A percentile compares a stretch with the other conserved stretches of the same genome.
These are phyloP conservation scores for Taxidea taxus DNA, from an alignment of 2,113 vertebrate genomes.

Conservation along the genomic window DNA sequence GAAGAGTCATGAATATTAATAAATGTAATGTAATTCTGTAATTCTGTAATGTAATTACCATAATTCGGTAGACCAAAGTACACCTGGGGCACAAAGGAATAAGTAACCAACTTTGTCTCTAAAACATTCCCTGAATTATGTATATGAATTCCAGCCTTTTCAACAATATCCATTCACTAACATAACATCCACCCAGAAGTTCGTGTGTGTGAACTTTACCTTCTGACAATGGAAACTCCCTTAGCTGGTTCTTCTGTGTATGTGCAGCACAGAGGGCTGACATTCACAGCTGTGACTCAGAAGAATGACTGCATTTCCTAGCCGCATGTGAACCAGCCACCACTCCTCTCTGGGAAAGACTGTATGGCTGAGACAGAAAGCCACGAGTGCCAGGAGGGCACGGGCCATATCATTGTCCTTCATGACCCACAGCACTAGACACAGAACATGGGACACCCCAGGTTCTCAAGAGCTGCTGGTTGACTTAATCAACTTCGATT, in stretches of 20 bases:
- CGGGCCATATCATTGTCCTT: accelerated
- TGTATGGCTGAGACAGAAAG: accelerated
- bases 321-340: too few relatives aligned
- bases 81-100: background rate
- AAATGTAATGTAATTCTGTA: background rate
- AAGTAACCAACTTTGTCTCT: background rate
- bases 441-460: background rate
- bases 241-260: background rate
- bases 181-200: background rate
- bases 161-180: background rate
- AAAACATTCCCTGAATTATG: background rate
- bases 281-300: background rate
- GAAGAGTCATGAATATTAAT: background rate
- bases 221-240: background rate
- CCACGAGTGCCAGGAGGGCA: background rate
- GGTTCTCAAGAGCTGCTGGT: background rate
- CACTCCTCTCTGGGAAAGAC: background rate
- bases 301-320: background rate
- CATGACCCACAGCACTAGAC: too few relatives aligned
- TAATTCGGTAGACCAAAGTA: background rate
- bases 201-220: background rate
- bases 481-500: background rate
- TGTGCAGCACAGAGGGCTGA: accelerated
- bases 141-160: background rate
- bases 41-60: background rate